Evolutionary conservation across 2,113 vertebrate genomes (phyloP).

Genomic region (Syngnathus floridae): DNA sequence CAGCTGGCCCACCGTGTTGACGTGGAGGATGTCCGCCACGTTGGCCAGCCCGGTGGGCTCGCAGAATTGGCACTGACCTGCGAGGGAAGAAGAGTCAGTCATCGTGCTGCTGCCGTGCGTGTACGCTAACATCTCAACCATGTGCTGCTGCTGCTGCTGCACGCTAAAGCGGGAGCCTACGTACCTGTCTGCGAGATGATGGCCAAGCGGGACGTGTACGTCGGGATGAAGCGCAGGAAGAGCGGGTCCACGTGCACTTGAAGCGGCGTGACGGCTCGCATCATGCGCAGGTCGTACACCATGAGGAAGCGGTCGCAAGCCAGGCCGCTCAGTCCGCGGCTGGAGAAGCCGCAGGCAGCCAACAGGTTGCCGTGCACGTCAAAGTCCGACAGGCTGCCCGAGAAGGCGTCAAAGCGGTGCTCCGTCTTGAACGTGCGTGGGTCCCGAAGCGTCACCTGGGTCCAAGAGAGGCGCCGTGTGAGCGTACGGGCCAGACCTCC

Average conservation of each 20-base stretch:
- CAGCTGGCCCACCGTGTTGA: constrained; percentile 91
- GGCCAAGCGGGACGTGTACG: constrained; percentile 91
- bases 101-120: background rate
- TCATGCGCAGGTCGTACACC: constrained; percentile 96
- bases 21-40: constrained; percentile 89
- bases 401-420: constrained; percentile 91
- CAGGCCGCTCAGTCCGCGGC: constrained; percentile 82
- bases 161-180: too few species aligned
- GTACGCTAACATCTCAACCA: too few species aligned
- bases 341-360: constrained; percentile 93
- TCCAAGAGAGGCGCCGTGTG: background rate
- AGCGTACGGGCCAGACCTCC: background rate
- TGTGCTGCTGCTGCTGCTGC: too few species aligned
- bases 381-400: constrained; percentile 90
- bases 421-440: constrained; percentile 84
- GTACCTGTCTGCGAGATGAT: constrained; percentile 96
- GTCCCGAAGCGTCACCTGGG: constrained; percentile 85
- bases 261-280: constrained; percentile 90
- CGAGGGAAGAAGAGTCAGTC: background rate
- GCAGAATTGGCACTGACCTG: constrained; percentile 97
- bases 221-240: constrained; percentile 94
- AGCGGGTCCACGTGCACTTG: constrained; percentile 96
- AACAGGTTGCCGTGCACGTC: constrained; percentile 94
- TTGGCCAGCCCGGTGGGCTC: constrained; percentile 94
- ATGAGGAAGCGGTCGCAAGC: constrained; percentile 96